phyloP scores from a whole-genome alignment of 2,797 vertebrate genomes.

The Clamator glandarius region DNA sequence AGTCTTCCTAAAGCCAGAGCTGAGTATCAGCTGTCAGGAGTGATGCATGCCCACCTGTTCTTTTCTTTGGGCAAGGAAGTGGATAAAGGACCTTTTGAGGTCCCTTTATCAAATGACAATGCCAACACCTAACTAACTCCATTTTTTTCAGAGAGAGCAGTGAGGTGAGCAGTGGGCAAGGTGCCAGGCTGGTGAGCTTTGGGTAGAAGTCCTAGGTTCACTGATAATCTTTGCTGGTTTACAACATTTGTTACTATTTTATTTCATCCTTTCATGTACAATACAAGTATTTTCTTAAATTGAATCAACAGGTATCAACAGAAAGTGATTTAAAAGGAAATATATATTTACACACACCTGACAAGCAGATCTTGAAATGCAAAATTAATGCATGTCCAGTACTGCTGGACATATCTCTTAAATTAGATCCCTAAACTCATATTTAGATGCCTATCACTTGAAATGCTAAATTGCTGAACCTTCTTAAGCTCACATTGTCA shows the following conservation, averaged over 20 bases:
- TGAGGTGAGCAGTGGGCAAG: background rate
- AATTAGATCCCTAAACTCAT: background rate
- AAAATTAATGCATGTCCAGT: background rate
- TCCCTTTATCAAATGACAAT: slow-evolving; percentile 11
- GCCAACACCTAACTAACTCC: background rate
- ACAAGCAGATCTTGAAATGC: background rate
- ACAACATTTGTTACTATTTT: background rate
- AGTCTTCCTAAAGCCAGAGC: background rate
- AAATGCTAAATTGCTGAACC: background rate
- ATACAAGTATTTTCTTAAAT: background rate
- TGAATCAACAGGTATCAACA: background rate
- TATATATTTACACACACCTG: background rate
- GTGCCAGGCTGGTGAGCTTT: background rate
- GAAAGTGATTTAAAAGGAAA: background rate
- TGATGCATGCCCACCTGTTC: background rate
- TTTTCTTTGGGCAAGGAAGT: background rate
- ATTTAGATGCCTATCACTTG: background rate
- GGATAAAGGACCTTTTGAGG: background rate
- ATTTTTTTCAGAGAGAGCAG: background rate
- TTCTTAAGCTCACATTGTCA: background rate
- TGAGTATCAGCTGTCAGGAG: background rate
- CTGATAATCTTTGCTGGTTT: background rate
- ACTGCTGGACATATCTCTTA: background rate
- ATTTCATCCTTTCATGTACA: background rate
- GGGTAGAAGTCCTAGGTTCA: background rate